Evolutionary conservation across 2,888 invertebrate genomes (phyloP).

Genomic region (Oasisia sp.): DNA sequence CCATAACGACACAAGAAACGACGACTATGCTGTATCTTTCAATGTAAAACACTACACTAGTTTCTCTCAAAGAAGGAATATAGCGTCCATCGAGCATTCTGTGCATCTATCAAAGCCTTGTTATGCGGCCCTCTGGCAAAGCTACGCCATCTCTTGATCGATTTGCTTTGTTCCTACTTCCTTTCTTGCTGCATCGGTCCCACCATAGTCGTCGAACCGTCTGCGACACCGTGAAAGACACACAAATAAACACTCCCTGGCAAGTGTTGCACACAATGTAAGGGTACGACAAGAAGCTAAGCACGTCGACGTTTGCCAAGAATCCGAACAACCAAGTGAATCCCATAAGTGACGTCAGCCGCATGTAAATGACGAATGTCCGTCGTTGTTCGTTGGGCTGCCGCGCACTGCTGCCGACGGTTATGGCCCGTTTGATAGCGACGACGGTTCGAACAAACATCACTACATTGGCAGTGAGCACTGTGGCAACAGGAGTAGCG

Average conservation of each 20-base stretch:
- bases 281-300: not conserved
- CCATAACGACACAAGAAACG: too few relatives aligned
- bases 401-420: not conserved
- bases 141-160: too few relatives aligned
- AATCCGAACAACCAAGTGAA: slow-evolving; percentile 23
- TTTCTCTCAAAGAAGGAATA: too few relatives aligned
- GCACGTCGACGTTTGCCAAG: slow-evolving; percentile 14
- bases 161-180: too few relatives aligned
- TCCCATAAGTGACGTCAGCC: not conserved
- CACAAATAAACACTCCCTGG: not conserved
- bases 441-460: not conserved
- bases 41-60: too few relatives aligned
- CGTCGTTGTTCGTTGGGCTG: not conserved
- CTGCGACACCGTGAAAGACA: not conserved
- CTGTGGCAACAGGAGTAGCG: not conserved
- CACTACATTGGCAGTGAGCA: not conserved
- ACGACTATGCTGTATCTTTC: too few relatives aligned
- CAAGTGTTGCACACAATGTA: slow-evolving; percentile 19
- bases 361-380: not conserved
- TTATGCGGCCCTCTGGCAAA: too few relatives aligned
- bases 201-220: too few relatives aligned
- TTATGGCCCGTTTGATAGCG: not conserved
- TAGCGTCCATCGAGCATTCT: too few relatives aligned
- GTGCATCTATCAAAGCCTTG: too few relatives aligned
- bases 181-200: too few relatives aligned